Percentiles rank a stretch among this genome's conserved stretches.
phyloP scores from a whole-genome alignment of 2,113 vertebrate species.

The Oncorhynchus mykiss region DNA sequence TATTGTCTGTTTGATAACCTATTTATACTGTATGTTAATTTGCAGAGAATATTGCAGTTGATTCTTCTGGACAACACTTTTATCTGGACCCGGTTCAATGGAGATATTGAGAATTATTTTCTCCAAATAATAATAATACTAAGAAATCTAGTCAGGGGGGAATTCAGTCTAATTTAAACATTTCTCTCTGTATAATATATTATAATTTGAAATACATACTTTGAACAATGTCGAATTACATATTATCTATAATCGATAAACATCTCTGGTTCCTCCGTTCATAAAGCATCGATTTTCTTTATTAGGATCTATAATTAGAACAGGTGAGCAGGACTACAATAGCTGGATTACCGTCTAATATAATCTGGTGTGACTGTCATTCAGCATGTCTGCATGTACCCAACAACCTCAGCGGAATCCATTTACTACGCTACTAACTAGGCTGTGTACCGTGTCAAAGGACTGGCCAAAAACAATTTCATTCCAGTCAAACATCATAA shows the following conservation, averaged over 20 bases:
- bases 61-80: background rate
- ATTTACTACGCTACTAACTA: background rate
- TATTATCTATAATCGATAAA: background rate
- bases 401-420: slow-evolving; percentile 36
- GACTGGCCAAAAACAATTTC: background rate
- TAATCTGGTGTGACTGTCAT: slow-evolving; percentile 69
- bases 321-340: slow-evolving; percentile 69
- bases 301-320: slow-evolving; percentile 73
- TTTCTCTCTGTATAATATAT: background rate
- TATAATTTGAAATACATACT: background rate
- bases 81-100: background rate
- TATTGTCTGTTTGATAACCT: no score
- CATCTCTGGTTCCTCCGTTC: background rate
- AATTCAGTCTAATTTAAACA: background rate
- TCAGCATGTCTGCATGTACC: slow-evolving; percentile 39
- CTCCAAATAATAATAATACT: background rate
- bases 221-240: background rate
- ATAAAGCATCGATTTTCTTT: slow-evolving; percentile 46
- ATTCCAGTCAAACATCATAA: slow-evolving; percentile 3
- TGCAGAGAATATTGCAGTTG: background rate
- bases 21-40: background rate
- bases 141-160: background rate
- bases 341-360: slow-evolving; percentile 74
- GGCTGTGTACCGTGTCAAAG: no score
- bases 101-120: background rate